A percentile compares a stretch with the other conserved stretches of the same genome.
Conservation (phyloP, 2,113 vertebrate genomes). For the Aptenodytes patagonicus region DNA sequence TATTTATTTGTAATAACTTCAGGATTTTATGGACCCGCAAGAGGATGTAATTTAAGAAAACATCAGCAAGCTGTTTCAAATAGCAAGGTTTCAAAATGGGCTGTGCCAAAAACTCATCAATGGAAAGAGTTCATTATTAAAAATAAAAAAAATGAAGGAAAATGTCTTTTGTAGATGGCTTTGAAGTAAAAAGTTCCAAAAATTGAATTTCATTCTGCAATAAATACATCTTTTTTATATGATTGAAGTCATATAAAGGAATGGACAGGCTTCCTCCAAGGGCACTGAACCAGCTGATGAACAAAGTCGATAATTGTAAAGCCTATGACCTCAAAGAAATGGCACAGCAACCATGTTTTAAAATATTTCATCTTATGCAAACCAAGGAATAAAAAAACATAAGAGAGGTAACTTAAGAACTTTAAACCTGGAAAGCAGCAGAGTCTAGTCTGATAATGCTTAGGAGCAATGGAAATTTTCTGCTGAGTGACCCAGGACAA, state of each 20-base stretch:
- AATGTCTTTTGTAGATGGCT: background rate
- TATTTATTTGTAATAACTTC: conserved; percentile 80
- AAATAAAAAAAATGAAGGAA: background rate
- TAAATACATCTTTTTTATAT: background rate
- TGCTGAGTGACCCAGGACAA: background rate
- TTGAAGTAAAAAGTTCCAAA: conserved; percentile 17
- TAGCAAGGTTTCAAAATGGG: conserved; percentile 49
- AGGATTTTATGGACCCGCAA: conserved; percentile 73
- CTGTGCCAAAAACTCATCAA: conserved; percentile 46
- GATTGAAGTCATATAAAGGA: background rate
- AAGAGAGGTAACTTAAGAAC: background rate
- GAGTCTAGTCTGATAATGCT: background rate
- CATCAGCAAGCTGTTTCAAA: conserved; percentile 72
- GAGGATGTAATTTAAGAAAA: conserved; percentile 81
- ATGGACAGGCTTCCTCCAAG: background rate
- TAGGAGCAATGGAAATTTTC: background rate
- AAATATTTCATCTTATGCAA: background rate
- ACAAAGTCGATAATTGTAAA: background rate
- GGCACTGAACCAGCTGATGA: background rate
- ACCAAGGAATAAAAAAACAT: background rate
- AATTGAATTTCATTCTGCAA: conserved; percentile 22
- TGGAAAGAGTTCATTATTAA: conserved; percentile 53
- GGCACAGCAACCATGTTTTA: background rate
- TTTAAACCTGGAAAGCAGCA: background rate
- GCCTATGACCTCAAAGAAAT: background rate